A percentile compares a stretch with the other conserved stretches of the same genome.
Evolutionary conservation across 2,797 vertebrate species (phyloP).

Genomic region (Lagorchestes hirsutus): DNA sequence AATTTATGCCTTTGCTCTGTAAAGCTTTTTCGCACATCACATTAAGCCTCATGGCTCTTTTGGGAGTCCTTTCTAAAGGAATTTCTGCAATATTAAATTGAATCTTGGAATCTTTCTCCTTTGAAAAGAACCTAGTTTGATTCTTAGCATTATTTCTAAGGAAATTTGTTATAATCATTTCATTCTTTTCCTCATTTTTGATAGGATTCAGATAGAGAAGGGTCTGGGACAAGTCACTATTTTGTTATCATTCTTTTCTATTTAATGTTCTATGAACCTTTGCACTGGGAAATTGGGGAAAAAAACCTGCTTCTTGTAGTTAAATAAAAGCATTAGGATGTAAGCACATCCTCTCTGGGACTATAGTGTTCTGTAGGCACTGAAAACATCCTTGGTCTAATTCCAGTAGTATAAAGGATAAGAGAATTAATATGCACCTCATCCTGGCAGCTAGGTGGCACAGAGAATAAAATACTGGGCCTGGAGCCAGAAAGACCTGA

Average conservation of each 20-base stretch:
- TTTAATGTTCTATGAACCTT: neutral
- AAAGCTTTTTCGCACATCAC: slow-evolving; percentile 29
- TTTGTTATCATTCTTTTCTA: neutral
- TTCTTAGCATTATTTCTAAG: neutral
- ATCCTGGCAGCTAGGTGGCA: neutral
- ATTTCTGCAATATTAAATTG: neutral
- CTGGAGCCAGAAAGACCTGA: neutral
- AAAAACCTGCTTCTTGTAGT: neutral
- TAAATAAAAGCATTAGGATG: neutral
- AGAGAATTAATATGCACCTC: neutral
- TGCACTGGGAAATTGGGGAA: neutral
- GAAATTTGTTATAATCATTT: slow-evolving; percentile 2
- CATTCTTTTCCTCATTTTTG: neutral
- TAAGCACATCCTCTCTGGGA: neutral
- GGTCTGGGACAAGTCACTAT: neutral
- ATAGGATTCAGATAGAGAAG: neutral
- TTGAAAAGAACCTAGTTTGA: neutral
- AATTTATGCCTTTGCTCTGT: slow-evolving; percentile 49
- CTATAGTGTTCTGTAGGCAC: neutral
- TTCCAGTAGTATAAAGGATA: neutral
- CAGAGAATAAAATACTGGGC: neutral
- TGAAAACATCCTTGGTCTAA: neutral
- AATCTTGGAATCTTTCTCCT: accelerated
- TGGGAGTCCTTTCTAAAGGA: neutral
- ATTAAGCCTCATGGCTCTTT: slow-evolving; percentile 38